Conservation (phyloP, 1,140 invertebrate genomes). For the Drosophila ironensis region DNA sequence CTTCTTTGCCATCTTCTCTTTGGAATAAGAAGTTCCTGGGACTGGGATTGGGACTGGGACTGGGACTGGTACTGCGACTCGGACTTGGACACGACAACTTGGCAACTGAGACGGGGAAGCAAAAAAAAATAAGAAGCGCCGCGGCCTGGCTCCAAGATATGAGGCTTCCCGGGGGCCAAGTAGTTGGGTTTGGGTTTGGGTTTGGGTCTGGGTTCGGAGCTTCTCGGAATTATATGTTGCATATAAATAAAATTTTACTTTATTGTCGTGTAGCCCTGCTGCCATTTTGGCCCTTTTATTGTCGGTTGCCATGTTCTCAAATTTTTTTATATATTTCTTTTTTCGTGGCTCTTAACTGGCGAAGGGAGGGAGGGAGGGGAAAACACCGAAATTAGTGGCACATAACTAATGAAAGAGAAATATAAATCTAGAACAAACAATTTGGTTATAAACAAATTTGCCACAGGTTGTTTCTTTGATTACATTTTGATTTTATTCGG, state of each 20-base stretch:
- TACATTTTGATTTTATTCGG: no score
- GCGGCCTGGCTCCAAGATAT: no score
- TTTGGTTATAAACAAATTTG: no score
- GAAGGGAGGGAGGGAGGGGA: no score
- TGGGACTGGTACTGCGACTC: not conserved
- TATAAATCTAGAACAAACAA: no score
- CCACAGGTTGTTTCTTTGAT: not conserved
- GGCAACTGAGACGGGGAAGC: constrained; percentile 14
- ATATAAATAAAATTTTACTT: constrained; percentile 44
- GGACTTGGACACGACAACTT: constrained; percentile 37
- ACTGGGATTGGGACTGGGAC: constrained; percentile 27
- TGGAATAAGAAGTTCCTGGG: constrained; percentile 8
- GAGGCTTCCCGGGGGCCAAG: not conserved
- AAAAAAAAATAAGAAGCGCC: no score
- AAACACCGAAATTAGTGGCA: constrained; percentile 13
- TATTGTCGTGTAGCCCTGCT: constrained; percentile 26
- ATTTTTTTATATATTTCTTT: not conserved
- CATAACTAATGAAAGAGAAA: constrained; percentile 13
- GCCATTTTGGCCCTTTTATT: constrained; percentile 15
- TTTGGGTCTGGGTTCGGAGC: constrained; percentile 15
- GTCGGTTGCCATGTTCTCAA: not conserved
- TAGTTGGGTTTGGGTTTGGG: constrained; percentile 39
- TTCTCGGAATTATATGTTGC: constrained; percentile 55
- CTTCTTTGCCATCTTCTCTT: constrained; percentile 26
- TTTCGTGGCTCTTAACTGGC: no score